Base-by-base conservation (phyloP, 2,113 vertebrate genomes). In the Phyllostomus discolor region DNA sequence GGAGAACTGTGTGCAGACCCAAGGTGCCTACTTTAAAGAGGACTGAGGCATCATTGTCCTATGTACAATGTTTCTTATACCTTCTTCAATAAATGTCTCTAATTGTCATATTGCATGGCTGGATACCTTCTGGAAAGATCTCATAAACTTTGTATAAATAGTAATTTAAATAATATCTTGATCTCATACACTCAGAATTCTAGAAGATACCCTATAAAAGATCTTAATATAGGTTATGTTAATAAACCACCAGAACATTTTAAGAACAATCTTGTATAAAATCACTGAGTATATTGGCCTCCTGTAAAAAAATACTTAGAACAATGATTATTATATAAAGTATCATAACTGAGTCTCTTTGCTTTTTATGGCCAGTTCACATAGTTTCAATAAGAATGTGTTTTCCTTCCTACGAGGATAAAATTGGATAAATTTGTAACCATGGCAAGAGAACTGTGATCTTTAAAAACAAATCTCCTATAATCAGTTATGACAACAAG, bases 341-440 rank as follows among this genome's bases (percentile, higher is more conserved):
- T 46, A 73, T n/a, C 33, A 75, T 82, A 70, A 92, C 35, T 79
- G 8, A 46, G 12, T 72, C 19, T 67, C 50, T 84, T 88, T 57
- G 43, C 50, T 88, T 96, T 88, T 89, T 76, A 62, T 85, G 46
- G 59, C 38, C 52, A 66, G 7, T 62, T 64, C 84, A 84, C 33
- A 48, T 19, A 64, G 24, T 88, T 81, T 57, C 11, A 88, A 8
- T 64, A 79, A 90, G 22, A 73, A 91, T n/a, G 31, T 75, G 31
- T 31, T 96, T 81, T 95, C 92, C 28, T 50, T 88, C 26, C 83
- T 88, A 84, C 4, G n/a, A 85, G 62, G 31, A 86, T 84, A 91
- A 80, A 94, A 94, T n/a, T 67, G 16, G 66, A 52, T 78, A 95
- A 93, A 95, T 82, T 72, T 88, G 79, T 95, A 91, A 86, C 28